Percentiles rank a stretch among this genome's conserved stretches.
Evolutionary conservation across 2,797 vertebrate genomes (phyloP).

Genomic region (Aotus griseimembra): DNA sequence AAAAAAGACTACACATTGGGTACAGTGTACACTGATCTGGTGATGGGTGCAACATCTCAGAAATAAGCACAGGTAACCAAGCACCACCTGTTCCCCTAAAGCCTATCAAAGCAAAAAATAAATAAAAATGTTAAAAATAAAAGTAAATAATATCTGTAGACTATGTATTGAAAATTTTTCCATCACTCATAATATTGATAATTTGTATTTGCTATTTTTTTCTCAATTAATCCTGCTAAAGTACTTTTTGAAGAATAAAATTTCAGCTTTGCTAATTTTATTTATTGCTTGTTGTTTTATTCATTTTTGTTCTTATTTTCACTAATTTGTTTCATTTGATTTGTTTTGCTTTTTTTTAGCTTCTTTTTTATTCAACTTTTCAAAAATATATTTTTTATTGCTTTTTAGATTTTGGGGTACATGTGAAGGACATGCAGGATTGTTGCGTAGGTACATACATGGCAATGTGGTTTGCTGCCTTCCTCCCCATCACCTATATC

Average conservation of each 20-base stretch:
- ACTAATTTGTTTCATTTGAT: neutral
- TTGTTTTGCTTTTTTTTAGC: neutral
- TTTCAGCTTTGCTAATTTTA: neutral
- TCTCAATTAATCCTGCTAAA: neutral
- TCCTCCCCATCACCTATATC: too few species aligned
- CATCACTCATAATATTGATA: neutral
- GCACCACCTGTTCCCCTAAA: neutral
- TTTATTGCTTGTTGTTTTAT: neutral
- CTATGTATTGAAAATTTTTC: neutral
- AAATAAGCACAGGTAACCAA: neutral
- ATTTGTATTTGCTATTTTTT: neutral
- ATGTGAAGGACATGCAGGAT: too few species aligned
- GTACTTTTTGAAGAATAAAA: neutral
- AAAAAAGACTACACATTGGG: neutral
- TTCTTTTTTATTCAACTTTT: too few species aligned
- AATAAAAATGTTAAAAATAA: neutral
- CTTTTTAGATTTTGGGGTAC: too few species aligned
- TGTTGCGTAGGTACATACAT: too few species aligned
- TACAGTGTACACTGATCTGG: neutral
- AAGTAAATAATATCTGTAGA: neutral
- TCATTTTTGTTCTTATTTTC: neutral
- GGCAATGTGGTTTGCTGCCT: too few species aligned
- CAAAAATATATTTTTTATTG: too few species aligned
- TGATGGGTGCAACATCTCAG: neutral
- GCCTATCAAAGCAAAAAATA: neutral